These are phyloP conservation scores for Patella pellucida DNA, from an alignment of 2,888 invertebrate species.

Conservation along the genomic window DNA sequence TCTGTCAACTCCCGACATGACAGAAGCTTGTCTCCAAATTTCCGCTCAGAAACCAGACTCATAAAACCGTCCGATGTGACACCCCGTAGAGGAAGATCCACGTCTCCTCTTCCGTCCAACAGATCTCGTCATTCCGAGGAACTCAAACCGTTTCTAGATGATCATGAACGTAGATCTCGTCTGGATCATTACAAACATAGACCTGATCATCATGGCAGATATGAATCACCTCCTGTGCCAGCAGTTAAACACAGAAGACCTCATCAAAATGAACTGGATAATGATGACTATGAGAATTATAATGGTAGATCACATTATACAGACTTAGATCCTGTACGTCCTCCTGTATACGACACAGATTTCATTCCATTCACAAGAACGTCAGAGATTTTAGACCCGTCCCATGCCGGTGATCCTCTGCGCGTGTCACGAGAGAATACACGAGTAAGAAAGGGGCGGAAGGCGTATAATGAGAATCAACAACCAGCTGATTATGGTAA, in stretches of 20 bases:
- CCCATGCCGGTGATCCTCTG: conserved; percentile 61
- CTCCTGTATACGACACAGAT: conserved; percentile 47
- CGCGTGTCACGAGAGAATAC: conserved; percentile 67
- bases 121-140: conserved; percentile 2
- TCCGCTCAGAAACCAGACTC: not conserved
- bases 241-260: conserved; percentile 47
- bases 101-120: conserved; percentile 21
- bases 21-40: conserved; percentile 26
- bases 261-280: conserved; percentile 14
- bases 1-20: conserved; percentile 30
- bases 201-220: conserved; percentile 14
- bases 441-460: conserved; percentile 57
- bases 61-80: conserved; percentile 11
- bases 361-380: conserved; percentile 68
- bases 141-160: not conserved
- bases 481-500: conserved; percentile 67
- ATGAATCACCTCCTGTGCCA: conserved; percentile 57
- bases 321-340: conserved; percentile 42
- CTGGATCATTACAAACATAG: conserved; percentile 12
- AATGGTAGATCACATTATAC: conserved; percentile 39
- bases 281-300: conserved; percentile 22
- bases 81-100: conserved; percentile 23
- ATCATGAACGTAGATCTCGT: not conserved
- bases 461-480: conserved; percentile 62
- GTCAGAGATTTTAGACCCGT: conserved; percentile 67